Conservation (phyloP, 2,113 vertebrate genomes). For the Channa argus region DNA sequence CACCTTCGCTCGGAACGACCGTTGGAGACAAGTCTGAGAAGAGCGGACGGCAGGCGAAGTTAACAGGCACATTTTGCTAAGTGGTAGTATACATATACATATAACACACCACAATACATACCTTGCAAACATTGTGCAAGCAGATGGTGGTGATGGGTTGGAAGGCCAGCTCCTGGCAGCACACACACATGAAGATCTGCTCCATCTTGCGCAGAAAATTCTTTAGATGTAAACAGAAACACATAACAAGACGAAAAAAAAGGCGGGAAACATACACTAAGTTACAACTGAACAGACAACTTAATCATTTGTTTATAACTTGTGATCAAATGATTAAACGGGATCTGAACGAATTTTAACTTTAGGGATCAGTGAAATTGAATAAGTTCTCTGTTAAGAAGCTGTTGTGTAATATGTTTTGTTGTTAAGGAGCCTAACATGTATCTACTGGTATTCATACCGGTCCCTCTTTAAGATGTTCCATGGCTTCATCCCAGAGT, state of each 20-base stretch:
- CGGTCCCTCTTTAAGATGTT: conserved; percentile 92
- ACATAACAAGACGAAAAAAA: background rate
- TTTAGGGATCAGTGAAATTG: background rate
- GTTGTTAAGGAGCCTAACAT: background rate
- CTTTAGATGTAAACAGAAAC: conserved; percentile 68
- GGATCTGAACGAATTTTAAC: background rate
- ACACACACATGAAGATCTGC: conserved; percentile 98
- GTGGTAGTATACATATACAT: background rate
- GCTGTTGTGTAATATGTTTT: background rate
- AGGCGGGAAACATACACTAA: background rate
- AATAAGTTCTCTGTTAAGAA: background rate
- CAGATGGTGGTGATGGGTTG: conserved; percentile 96
- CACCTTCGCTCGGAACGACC: conserved; percentile 95
- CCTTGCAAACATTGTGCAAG: conserved; percentile 98
- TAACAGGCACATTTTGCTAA: background rate
- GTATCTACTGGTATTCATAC: conserved; percentile 79
- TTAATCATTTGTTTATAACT: too few relatives aligned
- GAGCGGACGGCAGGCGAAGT: background rate
- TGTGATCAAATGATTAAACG: background rate
- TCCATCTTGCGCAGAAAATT: conserved; percentile 98
- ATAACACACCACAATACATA: conserved; percentile 68
- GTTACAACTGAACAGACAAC: too few relatives aligned
- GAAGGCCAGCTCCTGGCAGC: conserved; percentile 97
- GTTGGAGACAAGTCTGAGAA: conserved; percentile 93
- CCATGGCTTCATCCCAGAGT: conserved; percentile 95